These are phyloP conservation scores for Hyposoter didymator DNA, from an alignment of 2,888 invertebrate genomes.

Conservation along the genomic window DNA sequence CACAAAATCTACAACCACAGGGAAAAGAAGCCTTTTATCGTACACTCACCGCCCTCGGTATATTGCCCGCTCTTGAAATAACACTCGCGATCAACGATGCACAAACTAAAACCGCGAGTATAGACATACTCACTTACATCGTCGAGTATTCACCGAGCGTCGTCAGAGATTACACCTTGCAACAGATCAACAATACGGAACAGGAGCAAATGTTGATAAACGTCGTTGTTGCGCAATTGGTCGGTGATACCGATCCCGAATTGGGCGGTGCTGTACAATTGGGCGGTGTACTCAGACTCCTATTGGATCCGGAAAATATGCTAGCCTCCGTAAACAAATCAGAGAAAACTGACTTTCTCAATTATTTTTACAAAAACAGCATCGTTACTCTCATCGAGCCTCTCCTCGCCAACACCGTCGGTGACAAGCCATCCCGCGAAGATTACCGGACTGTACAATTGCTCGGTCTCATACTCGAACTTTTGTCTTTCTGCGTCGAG, in stretches of 20 bases:
- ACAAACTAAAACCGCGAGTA: constrained; percentile 97
- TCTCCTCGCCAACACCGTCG: constrained; percentile 95
- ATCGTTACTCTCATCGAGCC: constrained; percentile 98
- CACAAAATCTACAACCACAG: constrained; percentile 98
- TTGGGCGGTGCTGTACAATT: constrained; percentile 98
- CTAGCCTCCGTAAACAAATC: constrained; percentile 96
- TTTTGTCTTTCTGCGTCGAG: constrained; percentile 99
- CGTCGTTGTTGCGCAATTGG: constrained; percentile 99
- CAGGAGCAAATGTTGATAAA: constrained; percentile 98
- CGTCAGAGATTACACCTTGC: constrained; percentile 97
- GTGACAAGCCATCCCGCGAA: constrained; percentile 95
- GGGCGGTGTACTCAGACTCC: constrained; percentile 95
- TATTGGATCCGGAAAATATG: constrained; percentile 99
- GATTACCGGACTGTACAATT: constrained; percentile 99
- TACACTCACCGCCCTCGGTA: constrained; percentile 94
- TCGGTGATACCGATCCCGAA: constrained; percentile 98
- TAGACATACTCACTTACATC: constrained; percentile 98
- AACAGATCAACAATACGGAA: constrained; percentile 95
- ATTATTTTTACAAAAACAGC: constrained; percentile 99
- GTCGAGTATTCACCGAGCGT: constrained; percentile 99
- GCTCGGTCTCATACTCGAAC: constrained; percentile 96
- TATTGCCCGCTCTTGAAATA: constrained; percentile 95
- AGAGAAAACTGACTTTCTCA: constrained; percentile 99
- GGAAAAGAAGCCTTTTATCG: constrained; percentile 99
- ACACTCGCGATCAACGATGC: constrained; percentile 96